Evolutionary conservation across 2,797 vertebrate species (phyloP), one percentile per base, ranked within the genome.

Genomic region (Myioborus miniatus): DNA sequence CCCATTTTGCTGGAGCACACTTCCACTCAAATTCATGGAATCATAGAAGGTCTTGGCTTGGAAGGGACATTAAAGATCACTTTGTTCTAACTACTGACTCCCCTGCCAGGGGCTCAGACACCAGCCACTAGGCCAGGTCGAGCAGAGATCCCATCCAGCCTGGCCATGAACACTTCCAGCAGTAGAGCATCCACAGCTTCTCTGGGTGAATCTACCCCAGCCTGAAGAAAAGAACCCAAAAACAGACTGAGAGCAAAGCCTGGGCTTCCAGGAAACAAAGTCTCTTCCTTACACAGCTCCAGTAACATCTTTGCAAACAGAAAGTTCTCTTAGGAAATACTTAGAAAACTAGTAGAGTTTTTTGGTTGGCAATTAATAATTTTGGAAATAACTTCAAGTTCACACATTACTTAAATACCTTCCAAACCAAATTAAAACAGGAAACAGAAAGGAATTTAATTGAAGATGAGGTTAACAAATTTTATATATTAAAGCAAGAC

Each of bases 171-270:
- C 37, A 34, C 2, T 50, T 30, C 20, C 43, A 76, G 24, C 2
- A 0, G 30, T 7, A 12, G 24, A 17, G 5, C 8, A 46, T 6
- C 0, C 1, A 15, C 20, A 50, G 1, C 21, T 39, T 19, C 58
- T 39, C 37, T 9, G 21, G 10, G 24, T 8, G 26, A 63, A 58
- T 44, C 53, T n/a, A 44, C 26, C 32, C 14, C 43, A 47, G 16
- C 37, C 37, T 39, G 37, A 39, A 39, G 37, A 39, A 39, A 70
- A 74, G 15, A 15, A 44, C 65, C 19, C 44, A 52, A 12, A 8
- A 59, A 70, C 77, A 60, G 6, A 39, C 26, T 79, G 36, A 30
- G 7, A 70, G 34, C 19, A 81, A 81, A 70, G 44, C 11, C 16
- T 56, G 18, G 30, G 8, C 24, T 87, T 77, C 44, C 41, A 87